Evolutionary conservation across 1,140 invertebrate species (phyloP), one percentile per base, ranked within the genome.

Genomic region (Thalassaphorura encarpata): DNA sequence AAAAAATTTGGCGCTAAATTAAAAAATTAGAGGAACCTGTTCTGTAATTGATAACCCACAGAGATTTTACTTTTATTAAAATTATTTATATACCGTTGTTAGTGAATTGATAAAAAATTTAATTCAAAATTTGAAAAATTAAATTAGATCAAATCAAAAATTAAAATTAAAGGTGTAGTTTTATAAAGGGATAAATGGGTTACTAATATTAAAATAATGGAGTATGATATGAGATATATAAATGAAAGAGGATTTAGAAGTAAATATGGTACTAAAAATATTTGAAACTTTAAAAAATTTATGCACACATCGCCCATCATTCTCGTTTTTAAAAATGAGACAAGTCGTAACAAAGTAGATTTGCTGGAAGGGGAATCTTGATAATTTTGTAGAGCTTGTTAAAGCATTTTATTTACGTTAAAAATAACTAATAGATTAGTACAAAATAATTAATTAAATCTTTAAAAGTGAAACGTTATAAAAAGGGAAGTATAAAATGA

Each of bases 271-370:
- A 57, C 59, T 52, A 47, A 62, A 33, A 67, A 69, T 67, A 67
- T 54, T 69, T 71, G 67, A 72, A 70, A 71, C 66, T 54, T 66
- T 72, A 68, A 73, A 69, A 71, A 71, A 71, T 75, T 73, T 76
- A 76, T 72, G 78, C 77, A 80, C 75, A n/a, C n/a, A 82, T 81
- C 75, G 78, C 79, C 78, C 78, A 78, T 82, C 79, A 72, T 71
- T 82, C 75, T 78, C 72, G 71, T 75, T 74, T 36, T 64, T 74
- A n/a, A n/a, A n/a, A n/a, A 61, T 73, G 71, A 74, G 75, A 80
- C 75, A 81, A 81, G 79, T 81, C 79, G 79, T 80, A 82, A 82
- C 80, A 82, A 72, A 81, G 79, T 82, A 78, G 76, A 74, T 69
- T 69, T 80, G 80, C 72, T 77, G 77, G 79, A 82, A 81, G 75